Evolutionary conservation across 2,113 vertebrate genomes (phyloP), one percentile per base, ranked within the genome.

Genomic region (Anhinga rufa): DNA sequence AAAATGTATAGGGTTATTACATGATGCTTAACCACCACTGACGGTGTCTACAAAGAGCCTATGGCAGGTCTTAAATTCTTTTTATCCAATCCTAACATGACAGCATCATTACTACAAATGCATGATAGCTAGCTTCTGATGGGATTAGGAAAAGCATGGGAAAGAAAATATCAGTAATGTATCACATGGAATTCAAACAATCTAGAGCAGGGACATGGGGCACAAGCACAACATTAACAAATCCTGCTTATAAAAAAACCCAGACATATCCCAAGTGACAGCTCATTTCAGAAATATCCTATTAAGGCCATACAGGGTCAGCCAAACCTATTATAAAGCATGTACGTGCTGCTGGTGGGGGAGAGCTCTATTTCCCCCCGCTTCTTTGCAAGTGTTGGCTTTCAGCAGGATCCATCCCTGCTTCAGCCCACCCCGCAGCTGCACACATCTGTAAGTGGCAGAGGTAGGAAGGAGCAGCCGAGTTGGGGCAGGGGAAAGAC

Each of bases 341-440:
- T 0, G 0, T 11, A 12, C 0, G 0, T 10, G 31, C 46, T 72
- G 29, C n/a, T 36, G 19, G 31, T 20, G 34, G 17, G 5, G 18
- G 15, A 55, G 12, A 80, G 49, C 40, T 86, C 49, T 77, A 25
- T 17, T 36, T 2, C 3, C 18, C 29, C 5, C 20, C 3, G 38
- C 10, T 3, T 49, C 58, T 72, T 75, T 28, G 11, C 16, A 19
- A 90, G 18, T 6, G 7, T 0, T 72, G 29, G 17, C 31, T 80
- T 72, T 34, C 49, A 61, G 57, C 54, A 88, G 32, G 12, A 64
- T 19, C 58, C 6, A 31, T 7, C 38, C 69, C 46, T 1, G 0
- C 51, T 52, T 49, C 32, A 78, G 76, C 24, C 54, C 17, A 17
- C 11, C 9, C 58, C 52, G 21, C 55, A 84, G 90, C 65, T 54